Base-by-base conservation (phyloP, 2,113 vertebrate genomes). In the Pyrgilauda ruficollis region DNA sequence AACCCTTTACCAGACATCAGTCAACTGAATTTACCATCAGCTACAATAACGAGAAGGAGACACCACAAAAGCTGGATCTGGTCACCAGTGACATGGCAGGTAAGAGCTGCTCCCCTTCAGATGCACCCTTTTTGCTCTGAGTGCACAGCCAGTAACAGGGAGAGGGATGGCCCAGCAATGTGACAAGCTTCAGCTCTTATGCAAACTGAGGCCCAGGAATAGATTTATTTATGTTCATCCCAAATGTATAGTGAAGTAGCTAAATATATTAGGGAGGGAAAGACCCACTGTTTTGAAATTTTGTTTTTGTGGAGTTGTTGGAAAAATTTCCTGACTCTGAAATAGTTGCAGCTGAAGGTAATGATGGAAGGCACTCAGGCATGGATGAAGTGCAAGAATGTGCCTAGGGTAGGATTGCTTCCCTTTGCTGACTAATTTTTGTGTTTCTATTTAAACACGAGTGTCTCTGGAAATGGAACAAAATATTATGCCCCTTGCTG, bases 11-110 rank as follows among this genome's bases (percentile, higher is more conserved):
- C 73, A 98, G 98, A 67, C 98, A 98, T 88, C 98, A 98, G 74
- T 99, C 98, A 13, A 96, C 98, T 5, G 98, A 99, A 94, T 99
- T 98, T 96, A 98, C 98, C 81, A 98, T 99, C 97, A 98, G 98
- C 97, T 99, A 99, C 72, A 98, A 97, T 67, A 98, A 98, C 5
- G 99, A 98, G 88, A 98, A 98, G 85, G 98, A 98, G 46, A 94
- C 97, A 47, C 89, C 98, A 15, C 98, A 98, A 50, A 98, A 98
- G 78, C 94, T 99, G 81, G 98, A 99, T 95, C 97, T 99, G 89
- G 97, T 98, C 87, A 98, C 98, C 75, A 98, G 98, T 63, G 98
- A 98, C 67, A 98, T 98, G 97, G 98, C 98, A 97, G 98, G 99
- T 99, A 97, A 97, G 52, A 33, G 35, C 4, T 66, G 23, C 33